Evolutionary conservation across 1,140 invertebrate species (phyloP).

Genomic region (Hylaeus anthracinus): DNA sequence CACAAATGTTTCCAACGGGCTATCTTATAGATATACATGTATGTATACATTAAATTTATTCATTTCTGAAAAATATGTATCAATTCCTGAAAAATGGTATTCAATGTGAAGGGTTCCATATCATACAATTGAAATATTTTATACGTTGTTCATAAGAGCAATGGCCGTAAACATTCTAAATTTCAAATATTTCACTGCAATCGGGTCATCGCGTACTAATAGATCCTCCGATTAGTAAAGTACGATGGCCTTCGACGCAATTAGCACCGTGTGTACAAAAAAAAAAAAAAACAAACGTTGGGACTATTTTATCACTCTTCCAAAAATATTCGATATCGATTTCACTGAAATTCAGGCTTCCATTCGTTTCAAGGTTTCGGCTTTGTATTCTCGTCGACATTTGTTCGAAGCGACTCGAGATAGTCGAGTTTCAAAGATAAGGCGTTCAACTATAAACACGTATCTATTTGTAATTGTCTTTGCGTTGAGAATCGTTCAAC

Average conservation of each 20-base stretch:
- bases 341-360: not conserved
- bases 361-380: too few relatives aligned
- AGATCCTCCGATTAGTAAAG: not conserved
- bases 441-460: not conserved
- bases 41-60: too few relatives aligned
- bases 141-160: too few relatives aligned
- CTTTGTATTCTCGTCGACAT: not conserved
- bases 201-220: not conserved
- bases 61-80: too few relatives aligned
- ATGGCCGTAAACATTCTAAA: too few relatives aligned
- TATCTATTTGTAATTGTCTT: not conserved
- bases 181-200: too few relatives aligned
- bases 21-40: too few relatives aligned
- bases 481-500: constrained; percentile 24
- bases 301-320: not conserved
- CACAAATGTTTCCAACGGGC: too few relatives aligned
- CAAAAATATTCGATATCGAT: not conserved
- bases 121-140: too few relatives aligned
- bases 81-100: too few relatives aligned
- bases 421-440: not conserved
- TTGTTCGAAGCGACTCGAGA: not conserved
- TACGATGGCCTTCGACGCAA: not conserved
- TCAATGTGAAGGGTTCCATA: too few relatives aligned
- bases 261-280: not conserved
- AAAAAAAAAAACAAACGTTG: not conserved